Conservation (phyloP, 2,113 vertebrate species). For the Leptodactylus fuscus region DNA sequence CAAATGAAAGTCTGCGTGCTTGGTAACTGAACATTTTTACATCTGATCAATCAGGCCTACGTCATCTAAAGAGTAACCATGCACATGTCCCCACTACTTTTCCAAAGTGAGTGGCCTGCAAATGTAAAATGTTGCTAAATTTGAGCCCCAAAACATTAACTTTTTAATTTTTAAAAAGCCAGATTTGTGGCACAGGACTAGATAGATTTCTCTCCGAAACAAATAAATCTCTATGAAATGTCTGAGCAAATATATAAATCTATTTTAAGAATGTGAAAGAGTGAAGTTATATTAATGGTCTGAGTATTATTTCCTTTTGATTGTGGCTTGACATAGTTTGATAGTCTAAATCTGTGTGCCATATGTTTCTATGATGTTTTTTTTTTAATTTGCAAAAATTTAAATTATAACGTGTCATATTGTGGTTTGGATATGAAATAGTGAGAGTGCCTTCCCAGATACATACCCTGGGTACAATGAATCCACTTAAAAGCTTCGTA, state of each 20-base stretch:
- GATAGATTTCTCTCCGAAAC: no score
- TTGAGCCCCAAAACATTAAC: no score
- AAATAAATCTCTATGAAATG: no score
- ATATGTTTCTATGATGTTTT: not conserved
- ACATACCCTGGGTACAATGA: not conserved
- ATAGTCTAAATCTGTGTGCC: not conserved
- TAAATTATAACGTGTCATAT: not conserved
- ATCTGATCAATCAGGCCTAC: no score
- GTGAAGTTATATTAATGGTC: not conserved
- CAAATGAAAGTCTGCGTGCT: no score
- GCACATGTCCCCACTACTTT: no score
- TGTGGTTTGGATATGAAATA: slow-evolving; percentile 18
- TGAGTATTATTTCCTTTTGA: not conserved
- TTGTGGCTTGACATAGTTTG: not conserved
- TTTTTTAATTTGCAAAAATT: slow-evolving; percentile 3
- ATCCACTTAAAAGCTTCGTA: not conserved
- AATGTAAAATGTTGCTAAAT: no score
- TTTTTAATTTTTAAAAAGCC: no score
- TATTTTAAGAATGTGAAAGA: not conserved
- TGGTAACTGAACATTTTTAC: no score
- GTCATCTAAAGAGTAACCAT: no score
- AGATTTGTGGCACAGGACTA: no score
- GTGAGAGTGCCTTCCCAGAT: not conserved
- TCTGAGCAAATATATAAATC: not conserved
- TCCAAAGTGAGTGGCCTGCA: no score